These are phyloP conservation scores for Beris morrisii DNA, from an alignment of 2,888 invertebrate genomes.

Conservation along the genomic window DNA sequence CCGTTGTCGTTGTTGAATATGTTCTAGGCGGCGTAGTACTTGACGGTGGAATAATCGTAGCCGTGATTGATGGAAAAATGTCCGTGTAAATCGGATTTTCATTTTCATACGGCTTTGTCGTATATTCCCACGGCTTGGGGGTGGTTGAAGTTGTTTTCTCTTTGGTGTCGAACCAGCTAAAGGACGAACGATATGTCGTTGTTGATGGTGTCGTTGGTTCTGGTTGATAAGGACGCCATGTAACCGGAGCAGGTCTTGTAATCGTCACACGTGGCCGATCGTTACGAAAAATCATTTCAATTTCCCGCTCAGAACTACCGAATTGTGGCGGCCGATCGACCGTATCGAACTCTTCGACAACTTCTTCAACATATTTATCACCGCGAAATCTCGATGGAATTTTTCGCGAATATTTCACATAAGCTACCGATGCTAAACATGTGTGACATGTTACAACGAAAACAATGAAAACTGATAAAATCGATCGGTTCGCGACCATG, in stretches of 20 bases:
- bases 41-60: conserved; percentile 8
- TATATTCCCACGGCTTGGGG: background rate
- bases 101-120: conserved; percentile 17
- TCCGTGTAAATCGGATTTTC: conserved; percentile 1
- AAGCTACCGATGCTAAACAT: conserved; percentile 6
- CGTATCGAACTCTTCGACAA: conserved; percentile 35
- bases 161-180: background rate
- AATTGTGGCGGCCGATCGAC: conserved; percentile 25
- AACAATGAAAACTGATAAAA: conserved; percentile 2
- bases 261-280: background rate
- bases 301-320: conserved; percentile 22
- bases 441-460: background rate
- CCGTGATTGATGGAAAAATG: conserved; percentile 6
- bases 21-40: background rate
- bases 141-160: conserved; percentile 3
- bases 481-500: background rate
- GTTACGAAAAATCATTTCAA: conserved; percentile 22
- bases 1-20: conserved; percentile 12
- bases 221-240: background rate
- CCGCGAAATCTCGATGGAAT: conserved; percentile 23
- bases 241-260: background rate
- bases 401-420: conserved; percentile 28
- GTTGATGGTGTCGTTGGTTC: background rate
- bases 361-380: conserved; percentile 34
- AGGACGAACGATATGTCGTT: background rate